Base-by-base conservation (phyloP, 2,797 vertebrate genomes). In the Halcyon badia region DNA sequence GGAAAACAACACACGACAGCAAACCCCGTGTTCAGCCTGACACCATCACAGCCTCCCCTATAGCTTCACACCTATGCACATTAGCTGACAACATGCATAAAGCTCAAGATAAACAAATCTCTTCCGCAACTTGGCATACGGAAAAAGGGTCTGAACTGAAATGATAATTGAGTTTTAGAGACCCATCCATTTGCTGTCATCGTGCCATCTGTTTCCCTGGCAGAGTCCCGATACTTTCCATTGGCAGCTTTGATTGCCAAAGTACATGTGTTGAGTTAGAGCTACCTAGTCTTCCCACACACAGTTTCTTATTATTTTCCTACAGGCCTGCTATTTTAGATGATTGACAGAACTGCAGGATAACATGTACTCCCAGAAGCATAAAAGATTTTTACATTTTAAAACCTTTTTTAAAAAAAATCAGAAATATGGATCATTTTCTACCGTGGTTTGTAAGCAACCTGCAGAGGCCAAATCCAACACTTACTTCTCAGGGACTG, bases 101-200 rank as follows among this genome's bases (percentile, higher is more conserved):
- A 87, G n/a, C 95, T 96, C 88, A 96, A 94, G 90, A 89, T 65
- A 96, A 95, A 97, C 92, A 97, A 92, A 97, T 78, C 66, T 92
- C 73, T 89, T 96, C 87, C 61, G 91, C 82, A 70, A 61, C 73
- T 58, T 95, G 86, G 95, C 96, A 93, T 91, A 77, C 2, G 3
- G 79, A 68, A 91, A 83, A 96, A 94, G 54, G 85, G 89, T 68
- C 86, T 90, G 94, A 96, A 77, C 83, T 89, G 86, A 89, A 96
- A 92, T 76, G 91, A 87, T 94, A 96, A 97, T 96, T 95, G 97
- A 96, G 94, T 95, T 97, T 97, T 92, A 95, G 91, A 89, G 93
- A 88, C 77, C 86, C 88, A 96, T 95, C 96, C 88, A 96, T 96
- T 97, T 93, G 66, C 95, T 97, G 96, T 95, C 93, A 96, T 92